These are phyloP conservation scores for Capitulum mitella DNA, from an alignment of 2,888 invertebrate genomes.

Conservation along the genomic window DNA sequence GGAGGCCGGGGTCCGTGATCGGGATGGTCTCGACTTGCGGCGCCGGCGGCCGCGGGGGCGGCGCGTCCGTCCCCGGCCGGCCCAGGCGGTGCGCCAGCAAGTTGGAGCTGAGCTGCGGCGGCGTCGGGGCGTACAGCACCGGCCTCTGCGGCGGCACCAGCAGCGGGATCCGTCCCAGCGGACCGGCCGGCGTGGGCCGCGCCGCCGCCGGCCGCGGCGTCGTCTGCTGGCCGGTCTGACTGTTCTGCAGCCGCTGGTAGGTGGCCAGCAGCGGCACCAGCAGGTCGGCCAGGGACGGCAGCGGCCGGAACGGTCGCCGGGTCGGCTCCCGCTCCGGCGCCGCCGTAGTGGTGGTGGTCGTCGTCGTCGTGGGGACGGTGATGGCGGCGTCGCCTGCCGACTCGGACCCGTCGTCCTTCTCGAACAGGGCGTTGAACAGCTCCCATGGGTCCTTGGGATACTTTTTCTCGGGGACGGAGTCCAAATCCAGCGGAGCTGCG, in stretches of 20 bases:
- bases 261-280: conserved; percentile 4
- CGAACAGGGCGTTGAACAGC: conserved; percentile 6
- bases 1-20: neutral
- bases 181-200: neutral
- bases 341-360: neutral
- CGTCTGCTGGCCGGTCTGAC: neutral
- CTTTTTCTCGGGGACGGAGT: neutral
- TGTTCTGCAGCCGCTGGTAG: neutral
- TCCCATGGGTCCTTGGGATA: conserved; percentile 12
- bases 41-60: neutral
- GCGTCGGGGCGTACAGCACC: neutral
- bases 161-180: neutral
- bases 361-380: neutral
- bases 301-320: neutral
- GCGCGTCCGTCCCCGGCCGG: neutral
- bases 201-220: neutral
- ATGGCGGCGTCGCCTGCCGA: neutral
- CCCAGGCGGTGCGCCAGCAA: neutral
- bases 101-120: neutral
- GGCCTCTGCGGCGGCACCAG: neutral
- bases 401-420: neutral
- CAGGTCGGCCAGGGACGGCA: conserved; percentile 9
- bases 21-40: neutral
- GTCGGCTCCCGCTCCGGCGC: neutral
- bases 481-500: too few relatives aligned